Evolutionary conservation across 2,797 vertebrate species (phyloP), one percentile per base, ranked within the genome.

Genomic region (Anguilla obscura): DNA sequence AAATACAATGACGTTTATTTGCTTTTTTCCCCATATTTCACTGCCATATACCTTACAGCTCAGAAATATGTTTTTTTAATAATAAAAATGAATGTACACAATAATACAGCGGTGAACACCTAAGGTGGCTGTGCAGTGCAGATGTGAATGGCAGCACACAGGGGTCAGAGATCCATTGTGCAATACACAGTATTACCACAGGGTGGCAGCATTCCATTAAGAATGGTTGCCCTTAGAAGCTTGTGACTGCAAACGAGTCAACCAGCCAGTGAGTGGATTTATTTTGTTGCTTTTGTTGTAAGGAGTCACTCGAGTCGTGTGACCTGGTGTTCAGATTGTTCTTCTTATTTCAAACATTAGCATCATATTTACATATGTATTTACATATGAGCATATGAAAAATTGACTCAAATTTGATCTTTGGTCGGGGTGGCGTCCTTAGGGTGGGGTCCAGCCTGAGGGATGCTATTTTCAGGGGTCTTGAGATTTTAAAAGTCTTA

Each of bases 181-280:
- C 79, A 82, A 82, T 82, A 14, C 79, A n/a, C 40, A 82, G 10
- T 9, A 82, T 21, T 7, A 50, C 79, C 79, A 82, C 79, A 82
- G 1, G 79, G 79, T 82, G 79, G 24, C 45, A 82, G 79, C 79
- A 82, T 82, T 50, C 6, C 24, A 48, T 50, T 8, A 82, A 1
- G 40, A 82, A 82, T n/a, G 33, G 0, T 79, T 16, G 12, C 7
- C 14, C 14, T 40, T 30, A 21, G 74, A 18, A 14, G 9, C 69
- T 14, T 12, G 63, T 69, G 3, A 27, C 4, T 6, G 63, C 66
- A 10, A 71, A 3, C 10, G 60, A 10, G 8, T 27, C n/a, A 9
- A 8, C 50, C 50, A 52, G 10, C 50, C 50, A 52, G 50, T 45
- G 40, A 45, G 3, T 45, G 40, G 40, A 45, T 45, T 45, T 45